Evolutionary conservation across 2,113 vertebrate species (phyloP).

Genomic region (Sceloporus tristichus): DNA sequence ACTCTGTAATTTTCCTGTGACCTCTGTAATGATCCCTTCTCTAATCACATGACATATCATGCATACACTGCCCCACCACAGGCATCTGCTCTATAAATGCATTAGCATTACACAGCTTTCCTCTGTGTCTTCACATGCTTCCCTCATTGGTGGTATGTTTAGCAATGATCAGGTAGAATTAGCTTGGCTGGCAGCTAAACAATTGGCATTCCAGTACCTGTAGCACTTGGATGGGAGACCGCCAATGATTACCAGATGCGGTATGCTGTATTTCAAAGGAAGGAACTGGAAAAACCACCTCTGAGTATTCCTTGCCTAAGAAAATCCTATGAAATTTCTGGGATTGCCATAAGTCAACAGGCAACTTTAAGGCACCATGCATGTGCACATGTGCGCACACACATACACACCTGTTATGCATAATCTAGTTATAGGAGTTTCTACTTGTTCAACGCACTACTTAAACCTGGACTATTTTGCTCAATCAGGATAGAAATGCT

Average conservation of each 20-base stretch:
- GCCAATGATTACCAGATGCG: no score
- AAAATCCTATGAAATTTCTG: no score
- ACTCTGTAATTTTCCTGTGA: slow-evolving; percentile 1
- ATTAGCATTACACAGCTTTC: background rate
- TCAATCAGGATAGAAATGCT: background rate
- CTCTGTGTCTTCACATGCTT: background rate
- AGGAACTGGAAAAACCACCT: no score
- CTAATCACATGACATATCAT: background rate
- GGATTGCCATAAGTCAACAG: no score
- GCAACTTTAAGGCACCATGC: no score
- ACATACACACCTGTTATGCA: no score
- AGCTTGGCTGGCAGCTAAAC: background rate
- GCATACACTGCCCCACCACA: background rate
- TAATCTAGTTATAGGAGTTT: background rate
- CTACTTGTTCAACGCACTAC: background rate
- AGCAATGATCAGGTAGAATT: background rate
- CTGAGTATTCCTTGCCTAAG: no score
- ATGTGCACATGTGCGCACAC: no score
- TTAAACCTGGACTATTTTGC: background rate
- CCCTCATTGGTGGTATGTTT: background rate
- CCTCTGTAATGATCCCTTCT: background rate
- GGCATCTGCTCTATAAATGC: background rate
- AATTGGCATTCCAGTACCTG: background rate
- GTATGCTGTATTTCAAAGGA: no score
- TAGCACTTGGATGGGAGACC: no score